A percentile compares a stretch with the other conserved stretches of the same genome.
phyloP scores from a whole-genome alignment of 2,113 vertebrate genomes.

The Cephalopterus ornatus region DNA sequence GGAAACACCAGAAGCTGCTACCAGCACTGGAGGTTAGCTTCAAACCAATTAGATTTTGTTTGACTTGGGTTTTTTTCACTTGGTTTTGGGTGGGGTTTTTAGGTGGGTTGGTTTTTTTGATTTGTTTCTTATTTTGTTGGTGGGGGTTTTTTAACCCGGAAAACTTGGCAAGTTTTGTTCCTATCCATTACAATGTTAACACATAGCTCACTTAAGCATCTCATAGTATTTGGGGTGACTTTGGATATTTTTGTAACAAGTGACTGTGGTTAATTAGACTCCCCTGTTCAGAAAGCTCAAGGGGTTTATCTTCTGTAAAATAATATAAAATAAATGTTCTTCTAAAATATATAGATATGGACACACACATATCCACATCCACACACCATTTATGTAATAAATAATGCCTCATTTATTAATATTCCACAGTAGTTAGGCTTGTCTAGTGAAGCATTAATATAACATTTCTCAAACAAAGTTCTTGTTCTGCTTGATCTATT shows the following conservation, averaged over 20 bases:
- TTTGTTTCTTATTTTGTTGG: too few species aligned
- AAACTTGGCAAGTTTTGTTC: neutral
- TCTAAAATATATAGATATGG: neutral
- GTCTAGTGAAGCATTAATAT: constrained; percentile 20
- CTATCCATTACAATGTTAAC: neutral
- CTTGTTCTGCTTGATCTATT: constrained; percentile 41
- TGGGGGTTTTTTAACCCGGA: neutral
- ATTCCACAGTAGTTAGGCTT: neutral
- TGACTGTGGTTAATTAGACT: neutral
- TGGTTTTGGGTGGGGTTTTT: neutral
- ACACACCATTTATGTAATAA: neutral
- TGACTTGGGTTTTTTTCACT: neutral
- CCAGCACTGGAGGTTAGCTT: neutral
- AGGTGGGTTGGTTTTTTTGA: fast-evolving
- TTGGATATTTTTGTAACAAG: neutral
- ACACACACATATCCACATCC: neutral
- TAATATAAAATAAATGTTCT: neutral
- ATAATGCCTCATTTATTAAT: constrained; percentile 8
- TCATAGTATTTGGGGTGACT: neutral
- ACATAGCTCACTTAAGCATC: neutral
- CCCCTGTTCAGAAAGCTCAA: neutral
- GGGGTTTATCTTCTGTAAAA: neutral
- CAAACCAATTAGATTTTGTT: neutral
- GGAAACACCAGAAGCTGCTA: neutral
- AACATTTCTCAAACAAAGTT: constrained; percentile 35